Evolutionary conservation across 2,888 invertebrate species (phyloP).

Genomic region (Chrysolina oricalcia): DNA sequence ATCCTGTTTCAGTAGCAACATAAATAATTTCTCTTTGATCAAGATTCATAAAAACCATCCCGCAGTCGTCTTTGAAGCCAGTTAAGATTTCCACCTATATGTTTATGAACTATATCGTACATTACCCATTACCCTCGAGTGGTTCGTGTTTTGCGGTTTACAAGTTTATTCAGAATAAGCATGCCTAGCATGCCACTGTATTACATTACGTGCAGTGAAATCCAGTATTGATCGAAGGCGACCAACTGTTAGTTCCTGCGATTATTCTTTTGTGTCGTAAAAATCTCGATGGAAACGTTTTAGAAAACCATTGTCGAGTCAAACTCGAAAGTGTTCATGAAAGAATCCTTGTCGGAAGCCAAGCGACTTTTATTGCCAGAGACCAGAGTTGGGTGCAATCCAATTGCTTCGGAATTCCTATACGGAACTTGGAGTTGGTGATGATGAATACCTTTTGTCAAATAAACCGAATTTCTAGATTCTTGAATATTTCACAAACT

Average conservation of each 20-base stretch:
- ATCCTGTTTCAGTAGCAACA: neutral
- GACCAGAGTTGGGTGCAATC: neutral
- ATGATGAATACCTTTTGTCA: neutral
- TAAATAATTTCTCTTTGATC: neutral
- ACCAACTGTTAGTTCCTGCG: conserved; percentile 8
- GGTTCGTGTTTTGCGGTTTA: neutral
- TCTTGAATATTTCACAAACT: too few relatives aligned
- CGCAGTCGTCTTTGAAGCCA: neutral
- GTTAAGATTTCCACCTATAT: neutral
- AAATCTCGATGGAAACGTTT: neutral
- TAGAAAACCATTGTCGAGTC: conserved; percentile 10
- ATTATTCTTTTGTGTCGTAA: conserved; percentile 14
- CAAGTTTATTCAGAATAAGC: conserved; percentile 2
- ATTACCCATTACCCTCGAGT: conserved; percentile 3
- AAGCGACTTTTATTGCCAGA: neutral
- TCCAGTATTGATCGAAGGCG: conserved; percentile 7
- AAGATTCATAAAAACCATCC: neutral
- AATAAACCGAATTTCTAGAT: too few relatives aligned
- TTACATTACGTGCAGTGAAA: neutral
- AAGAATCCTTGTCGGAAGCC: neutral
- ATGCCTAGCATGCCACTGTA: conserved; percentile 14
- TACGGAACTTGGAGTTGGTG: neutral
- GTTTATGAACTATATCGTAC: neutral
- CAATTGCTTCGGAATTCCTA: neutral
- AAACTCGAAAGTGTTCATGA: neutral